These are phyloP conservation scores for Laothoe populi DNA, from an alignment of 2,888 invertebrate species.

Conservation along the genomic window DNA sequence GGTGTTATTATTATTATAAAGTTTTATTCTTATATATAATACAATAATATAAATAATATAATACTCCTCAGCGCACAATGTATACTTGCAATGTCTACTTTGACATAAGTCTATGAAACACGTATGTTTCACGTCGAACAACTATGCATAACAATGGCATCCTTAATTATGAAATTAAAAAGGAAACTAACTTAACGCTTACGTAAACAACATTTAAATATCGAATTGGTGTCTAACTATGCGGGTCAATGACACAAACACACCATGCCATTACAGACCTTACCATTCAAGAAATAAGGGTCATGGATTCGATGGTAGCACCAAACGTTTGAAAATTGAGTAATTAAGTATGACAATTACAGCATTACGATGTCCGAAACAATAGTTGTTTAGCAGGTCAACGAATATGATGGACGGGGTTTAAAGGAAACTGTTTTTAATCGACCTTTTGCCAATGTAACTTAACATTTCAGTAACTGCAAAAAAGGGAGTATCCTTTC, in stretches of 20 bases:
- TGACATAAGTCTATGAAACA: too few species aligned
- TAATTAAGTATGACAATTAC: slow-evolving; percentile 43
- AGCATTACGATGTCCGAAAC: slow-evolving; percentile 24
- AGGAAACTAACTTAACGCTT: slow-evolving; percentile 25
- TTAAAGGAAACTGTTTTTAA: background rate
- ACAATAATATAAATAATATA: too few species aligned
- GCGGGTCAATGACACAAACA: slow-evolving; percentile 20
- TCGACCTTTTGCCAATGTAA: background rate
- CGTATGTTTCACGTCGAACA: background rate
- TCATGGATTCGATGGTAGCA: slow-evolving; percentile 13
- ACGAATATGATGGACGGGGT: background rate
- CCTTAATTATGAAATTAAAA: slow-evolving; percentile 25
- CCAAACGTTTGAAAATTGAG: slow-evolving; percentile 43
- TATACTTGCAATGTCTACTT: too few species aligned
- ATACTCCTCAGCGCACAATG: too few species aligned
- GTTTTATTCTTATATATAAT: too few species aligned
- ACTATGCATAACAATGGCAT: slow-evolving; percentile 11
- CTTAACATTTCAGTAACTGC: too few species aligned
- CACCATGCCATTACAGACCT: background rate
- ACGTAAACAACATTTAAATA: slow-evolving; percentile 28
- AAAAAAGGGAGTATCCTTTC: too few species aligned
- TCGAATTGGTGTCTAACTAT: slow-evolving; percentile 27
- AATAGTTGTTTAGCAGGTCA: slow-evolving; percentile 23
- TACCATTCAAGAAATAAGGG: background rate
- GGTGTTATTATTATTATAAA: too few species aligned